Conservation (phyloP, 2,888 invertebrate species). For the Byasa hedistus region DNA sequence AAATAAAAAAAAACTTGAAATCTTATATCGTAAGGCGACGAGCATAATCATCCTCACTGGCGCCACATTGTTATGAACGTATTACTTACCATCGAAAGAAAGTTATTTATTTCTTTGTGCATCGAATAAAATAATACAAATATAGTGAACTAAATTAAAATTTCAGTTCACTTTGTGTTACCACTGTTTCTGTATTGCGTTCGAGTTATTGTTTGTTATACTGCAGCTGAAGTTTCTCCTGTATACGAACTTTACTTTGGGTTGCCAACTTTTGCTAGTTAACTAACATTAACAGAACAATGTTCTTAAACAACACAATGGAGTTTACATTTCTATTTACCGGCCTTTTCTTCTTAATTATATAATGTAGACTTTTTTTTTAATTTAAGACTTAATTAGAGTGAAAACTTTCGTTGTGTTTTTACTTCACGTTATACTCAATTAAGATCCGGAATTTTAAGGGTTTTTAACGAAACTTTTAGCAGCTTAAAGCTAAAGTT, state of each 20-base stretch:
- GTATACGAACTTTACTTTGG: neutral
- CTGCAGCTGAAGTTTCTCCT: neutral
- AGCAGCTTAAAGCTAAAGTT: neutral
- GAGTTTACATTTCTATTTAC: neutral
- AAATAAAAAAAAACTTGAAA: too few species aligned
- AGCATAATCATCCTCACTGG: too few species aligned
- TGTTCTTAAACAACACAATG: neutral
- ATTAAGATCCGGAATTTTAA: neutral
- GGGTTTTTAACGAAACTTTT: neutral
- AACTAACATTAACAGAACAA: constrained; percentile 13
- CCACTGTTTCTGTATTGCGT: neutral
- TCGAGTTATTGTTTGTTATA: neutral
- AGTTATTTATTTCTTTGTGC: too few species aligned
- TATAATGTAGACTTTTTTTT: too few species aligned
- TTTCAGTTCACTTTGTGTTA: neutral
- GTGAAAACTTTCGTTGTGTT: too few species aligned
- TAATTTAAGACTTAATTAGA: neutral
- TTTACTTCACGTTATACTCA: too few species aligned
- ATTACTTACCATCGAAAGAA: too few species aligned
- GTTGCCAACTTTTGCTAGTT: constrained; percentile 21
- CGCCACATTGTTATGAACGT: too few species aligned
- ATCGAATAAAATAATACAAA: neutral
- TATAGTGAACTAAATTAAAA: neutral
- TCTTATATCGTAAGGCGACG: too few species aligned
- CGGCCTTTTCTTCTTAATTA: neutral